Evolutionary conservation across 2,797 vertebrate species (phyloP), one percentile per base, ranked within the genome.

Genomic region (Hirundo rustica): DNA sequence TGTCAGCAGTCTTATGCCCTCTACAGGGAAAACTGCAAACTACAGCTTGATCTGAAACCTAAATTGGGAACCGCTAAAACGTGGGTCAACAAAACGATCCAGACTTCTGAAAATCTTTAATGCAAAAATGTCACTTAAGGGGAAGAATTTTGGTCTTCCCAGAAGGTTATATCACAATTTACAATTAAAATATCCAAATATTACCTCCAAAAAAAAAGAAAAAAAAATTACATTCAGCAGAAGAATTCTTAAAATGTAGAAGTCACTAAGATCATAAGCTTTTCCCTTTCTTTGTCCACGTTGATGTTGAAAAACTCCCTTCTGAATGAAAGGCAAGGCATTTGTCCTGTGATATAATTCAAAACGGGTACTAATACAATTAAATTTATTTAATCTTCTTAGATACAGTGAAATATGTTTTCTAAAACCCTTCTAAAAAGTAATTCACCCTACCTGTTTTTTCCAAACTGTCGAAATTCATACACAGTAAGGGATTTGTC

Each of bases 401-500:
- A 66, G 13, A 82, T 40, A 60, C 8, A 54, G 30, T 34, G 18
- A 47, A 65, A 75, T 16, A 64, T 20, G 2, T 75, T 51, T 87
- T 70, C 27, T 74, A 68, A 65, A 94, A 58, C 10, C 4, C n/a
- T 95, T 66, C 68, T 4, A 4, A 72, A 51, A 71, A 62, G 13
- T 50, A 89, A 74, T 44, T 73, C 4, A 71, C 29, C 94, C 51
- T 94, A 98, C 98, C 98, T 98, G 72, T 98, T 98, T 96, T 98
- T 98, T 82, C 98, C 98, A 97, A 98, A 98, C 40, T 97, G 97
- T 30, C 97, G 91, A 95, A 98, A 98, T 89, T 98, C 98, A 11
- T 98, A 98, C n/a, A 98, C 94, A 11, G 98, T 98, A 72, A 98
- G 94, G 21, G 98, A 98, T 58, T 81, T 92, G 74, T 98, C 98